Evolutionary conservation across 30 jellyfish, hydroid and myxozoan genomes (phyloP), one percentile per base, ranked within the genome.

Genomic region (Aurelia sp.): DNA sequence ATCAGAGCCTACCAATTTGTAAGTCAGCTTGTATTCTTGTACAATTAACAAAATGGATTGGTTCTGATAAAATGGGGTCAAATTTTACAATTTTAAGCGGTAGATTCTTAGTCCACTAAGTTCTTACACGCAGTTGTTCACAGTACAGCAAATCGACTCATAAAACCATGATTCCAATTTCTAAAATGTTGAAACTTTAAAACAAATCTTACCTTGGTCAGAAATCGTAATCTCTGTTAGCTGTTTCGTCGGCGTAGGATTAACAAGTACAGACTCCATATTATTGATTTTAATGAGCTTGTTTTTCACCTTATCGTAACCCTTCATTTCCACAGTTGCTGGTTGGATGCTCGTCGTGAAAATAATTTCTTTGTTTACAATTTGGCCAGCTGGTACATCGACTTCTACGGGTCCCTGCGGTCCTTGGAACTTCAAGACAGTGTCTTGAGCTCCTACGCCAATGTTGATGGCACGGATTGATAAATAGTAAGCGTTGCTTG

Each of bases 321-420:
- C 97, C 81, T 80, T 80, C 9, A 89, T 17, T 69, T 80, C 89
- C 5, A 80, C 90, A 8, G 97, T 60, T 8, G 92, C 92, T 6
- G 97, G 97, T 21, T 71, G 92, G 67, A 52, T 44, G 58, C 63
- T 60, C 11, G 97, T 70, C 8, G 92, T 55, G 44, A 69, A 74
- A 7, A 81, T 68, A 58, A 89, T 53, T 31, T 81, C 90, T 21
- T 72, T 89, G 27, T 55, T 53, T 74, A 81, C 89, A 12, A 40
- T 64, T 51, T 70, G 86, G 12, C 88, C 90, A 3, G 89, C 90
- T n/a, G 74, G 30, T 3, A 81, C 89, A 18, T 79, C 97, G 24
- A 89, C 61, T 72, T 80, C 87, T 24, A 72, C 82, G 22, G 89
- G 81, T 21, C 89, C 90, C 40, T 67, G 83, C 12, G 88, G 87